phyloP scores from a whole-genome alignment of 37 sponge, comb jelly and placozoan species.

The Agelas oroides region DNA sequence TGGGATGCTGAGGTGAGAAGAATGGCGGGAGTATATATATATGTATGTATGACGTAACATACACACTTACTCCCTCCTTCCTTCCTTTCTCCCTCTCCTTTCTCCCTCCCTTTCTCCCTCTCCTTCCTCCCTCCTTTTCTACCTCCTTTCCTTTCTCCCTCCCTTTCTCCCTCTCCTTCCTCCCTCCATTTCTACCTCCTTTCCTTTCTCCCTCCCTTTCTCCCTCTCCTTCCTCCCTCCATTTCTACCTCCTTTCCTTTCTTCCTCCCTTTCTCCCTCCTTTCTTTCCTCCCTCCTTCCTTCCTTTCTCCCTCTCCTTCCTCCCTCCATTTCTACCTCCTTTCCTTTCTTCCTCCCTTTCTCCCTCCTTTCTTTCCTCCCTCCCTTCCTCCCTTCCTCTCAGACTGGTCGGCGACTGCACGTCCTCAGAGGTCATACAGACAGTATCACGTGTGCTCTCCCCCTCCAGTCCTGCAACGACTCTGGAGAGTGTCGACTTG shows the following conservation, averaged over 20 bases:
- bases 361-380: no score
- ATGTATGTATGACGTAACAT: no score
- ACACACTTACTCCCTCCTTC: not conserved
- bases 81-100: not conserved
- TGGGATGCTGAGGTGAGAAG: conserved; percentile 62
- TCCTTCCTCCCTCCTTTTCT: not conserved
- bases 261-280: not conserved
- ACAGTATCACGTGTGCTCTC: conserved; percentile 24
- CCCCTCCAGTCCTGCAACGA: conserved; percentile 30
- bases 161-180: not conserved
- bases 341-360: no score
- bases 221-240: not conserved
- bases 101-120: not conserved
- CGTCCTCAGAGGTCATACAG: conserved; percentile 7
- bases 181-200: no score
- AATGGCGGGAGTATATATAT: not conserved
- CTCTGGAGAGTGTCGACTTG: conserved; percentile 9
- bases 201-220: no score
- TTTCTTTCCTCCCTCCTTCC: not conserved
- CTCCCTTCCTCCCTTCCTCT: no score
- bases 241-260: not conserved
- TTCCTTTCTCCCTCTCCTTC: not conserved
- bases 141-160: not conserved
- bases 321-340: not conserved
- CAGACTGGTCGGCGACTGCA: conserved; percentile 28